phyloP scores from a whole-genome alignment of 2,888 invertebrate genomes.

The Chrysomela aeneicollis region DNA sequence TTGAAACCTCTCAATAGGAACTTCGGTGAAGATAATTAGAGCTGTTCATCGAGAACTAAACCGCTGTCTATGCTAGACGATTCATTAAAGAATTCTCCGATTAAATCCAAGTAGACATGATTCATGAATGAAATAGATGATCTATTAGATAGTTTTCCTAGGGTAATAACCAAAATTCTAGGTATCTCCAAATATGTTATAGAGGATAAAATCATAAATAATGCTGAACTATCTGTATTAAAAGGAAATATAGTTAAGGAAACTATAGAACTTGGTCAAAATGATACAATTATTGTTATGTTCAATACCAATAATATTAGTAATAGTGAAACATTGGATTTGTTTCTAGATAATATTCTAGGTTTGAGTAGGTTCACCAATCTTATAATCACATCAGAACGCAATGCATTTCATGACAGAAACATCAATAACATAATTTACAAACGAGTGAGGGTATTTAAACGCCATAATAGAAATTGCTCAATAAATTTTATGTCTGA shows the following conservation, averaged over 20 bases:
- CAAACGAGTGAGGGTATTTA: neutral
- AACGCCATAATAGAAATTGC: neutral
- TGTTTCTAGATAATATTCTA: neutral
- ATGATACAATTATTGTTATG: neutral
- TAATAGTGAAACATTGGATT: neutral
- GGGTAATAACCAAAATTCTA: neutral
- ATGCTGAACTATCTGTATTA: neutral
- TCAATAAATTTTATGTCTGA: neutral
- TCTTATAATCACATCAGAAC: neutral
- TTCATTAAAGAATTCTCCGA: too few species aligned
- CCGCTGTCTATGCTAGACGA: too few species aligned
- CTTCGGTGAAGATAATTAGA: too few species aligned
- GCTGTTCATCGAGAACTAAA: too few species aligned
- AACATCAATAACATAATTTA: neutral
- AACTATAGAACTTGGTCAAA: conserved; percentile 24
- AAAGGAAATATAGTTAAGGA: conserved; percentile 15
- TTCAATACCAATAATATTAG: neutral
- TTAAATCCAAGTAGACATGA: too few species aligned
- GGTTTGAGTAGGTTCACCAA: neutral
- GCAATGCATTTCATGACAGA: neutral
- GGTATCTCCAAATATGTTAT: neutral
- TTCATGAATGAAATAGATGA: too few species aligned
- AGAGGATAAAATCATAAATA: neutral
- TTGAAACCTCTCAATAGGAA: too few species aligned
- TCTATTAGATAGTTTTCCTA: conserved; percentile 3